Evolutionary conservation across 1,140 invertebrate species (phyloP).

Genomic region (Hycleus phaleratus): DNA sequence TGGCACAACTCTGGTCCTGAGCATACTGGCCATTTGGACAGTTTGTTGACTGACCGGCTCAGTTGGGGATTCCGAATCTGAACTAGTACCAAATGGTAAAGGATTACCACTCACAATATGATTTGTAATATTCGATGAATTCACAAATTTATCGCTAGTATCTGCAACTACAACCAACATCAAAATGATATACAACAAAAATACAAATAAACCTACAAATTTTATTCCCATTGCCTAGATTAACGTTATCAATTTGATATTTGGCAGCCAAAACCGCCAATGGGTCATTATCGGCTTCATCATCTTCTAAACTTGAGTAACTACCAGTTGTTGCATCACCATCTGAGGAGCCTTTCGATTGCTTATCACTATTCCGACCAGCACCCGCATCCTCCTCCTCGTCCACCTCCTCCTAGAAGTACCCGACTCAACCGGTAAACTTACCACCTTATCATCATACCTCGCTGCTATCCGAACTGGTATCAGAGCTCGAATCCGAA

Average conservation of each 20-base stretch:
- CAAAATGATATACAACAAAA: background rate
- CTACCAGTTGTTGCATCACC: constrained; percentile 43
- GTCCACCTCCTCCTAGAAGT: constrained; percentile 14
- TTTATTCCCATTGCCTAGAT: constrained; percentile 41
- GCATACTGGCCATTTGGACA: constrained; percentile 36
- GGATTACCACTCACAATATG: constrained; percentile 11
- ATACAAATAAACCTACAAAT: constrained; percentile 29
- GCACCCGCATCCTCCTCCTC: constrained; percentile 28
- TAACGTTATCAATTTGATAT: constrained; percentile 38
- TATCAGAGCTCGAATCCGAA: constrained; percentile 29
- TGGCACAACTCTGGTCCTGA: constrained; percentile 42
- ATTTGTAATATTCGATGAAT: background rate
- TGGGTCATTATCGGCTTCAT: constrained; percentile 40
- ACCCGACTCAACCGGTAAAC: too few relatives aligned
- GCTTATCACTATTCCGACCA: constrained; percentile 25
- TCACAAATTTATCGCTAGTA: background rate
- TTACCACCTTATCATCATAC: constrained; percentile 9
- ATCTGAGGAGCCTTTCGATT: constrained; percentile 38
- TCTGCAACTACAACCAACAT: background rate
- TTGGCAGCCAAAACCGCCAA: constrained; percentile 33
- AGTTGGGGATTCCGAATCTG: constrained; percentile 54
- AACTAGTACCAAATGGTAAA: constrained; percentile 41
- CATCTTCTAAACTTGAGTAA: constrained; percentile 45
- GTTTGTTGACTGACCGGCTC: constrained; percentile 50
- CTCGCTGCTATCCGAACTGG: constrained; percentile 33